These are phyloP conservation scores for Sardinella longiceps DNA, from an alignment of 2,797 vertebrate species.

Conservation along the genomic window DNA sequence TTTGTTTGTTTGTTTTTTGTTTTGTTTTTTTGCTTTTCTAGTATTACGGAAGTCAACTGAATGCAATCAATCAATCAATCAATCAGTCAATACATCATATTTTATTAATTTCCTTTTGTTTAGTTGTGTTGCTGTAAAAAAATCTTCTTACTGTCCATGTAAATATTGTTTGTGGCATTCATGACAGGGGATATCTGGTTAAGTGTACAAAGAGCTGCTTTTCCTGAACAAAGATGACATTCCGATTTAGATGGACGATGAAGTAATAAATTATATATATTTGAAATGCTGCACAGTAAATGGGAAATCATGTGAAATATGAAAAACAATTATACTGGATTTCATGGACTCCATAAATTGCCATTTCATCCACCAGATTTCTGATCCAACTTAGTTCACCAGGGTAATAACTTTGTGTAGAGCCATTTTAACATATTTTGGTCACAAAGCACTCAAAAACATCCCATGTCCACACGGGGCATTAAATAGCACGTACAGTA, in stretches of 20 bases:
- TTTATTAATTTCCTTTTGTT: not conserved
- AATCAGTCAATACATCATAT: not conserved
- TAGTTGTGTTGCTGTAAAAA: not conserved
- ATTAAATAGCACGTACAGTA: not conserved
- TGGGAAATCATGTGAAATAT: not conserved
- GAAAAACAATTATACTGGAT: not conserved
- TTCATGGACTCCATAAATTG: not conserved
- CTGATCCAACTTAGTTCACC: conserved; percentile 1
- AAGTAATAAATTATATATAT: not conserved
- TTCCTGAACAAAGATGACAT: conserved; percentile 11
- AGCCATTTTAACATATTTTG: not conserved
- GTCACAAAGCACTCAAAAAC: not conserved
- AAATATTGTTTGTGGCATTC: not conserved
- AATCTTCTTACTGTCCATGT: not conserved
- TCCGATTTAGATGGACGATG: not conserved
- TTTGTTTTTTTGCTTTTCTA: not conserved
- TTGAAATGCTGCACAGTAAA: not conserved
- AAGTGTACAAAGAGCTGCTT: not conserved
- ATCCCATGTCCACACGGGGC: not conserved
- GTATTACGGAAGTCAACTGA: not conserved
- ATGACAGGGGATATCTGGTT: not conserved
- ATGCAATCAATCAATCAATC: not conserved
- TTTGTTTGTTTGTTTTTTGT: no score
- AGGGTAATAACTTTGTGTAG: not conserved
- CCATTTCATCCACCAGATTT: not conserved